A percentile compares a stretch with the other conserved stretches of the same genome.
These are phyloP conservation scores for Pterocles orientalis DNA, from an alignment of 2,113 vertebrate genomes.

Conservation along the genomic window DNA sequence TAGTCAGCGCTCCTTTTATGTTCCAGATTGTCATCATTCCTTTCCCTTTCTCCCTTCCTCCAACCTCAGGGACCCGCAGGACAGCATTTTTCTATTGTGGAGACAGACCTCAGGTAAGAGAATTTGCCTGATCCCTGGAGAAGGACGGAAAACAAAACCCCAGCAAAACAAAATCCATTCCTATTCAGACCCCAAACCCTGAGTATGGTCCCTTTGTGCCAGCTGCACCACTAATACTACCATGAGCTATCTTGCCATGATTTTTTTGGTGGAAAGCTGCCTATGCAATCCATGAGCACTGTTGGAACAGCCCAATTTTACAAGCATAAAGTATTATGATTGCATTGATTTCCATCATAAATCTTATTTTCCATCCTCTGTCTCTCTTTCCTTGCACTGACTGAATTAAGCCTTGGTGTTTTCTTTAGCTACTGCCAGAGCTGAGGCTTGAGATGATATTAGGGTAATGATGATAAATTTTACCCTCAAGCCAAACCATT, in stretches of 20 bases:
- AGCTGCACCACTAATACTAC: neutral
- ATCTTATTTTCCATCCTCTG: constrained; percentile 81
- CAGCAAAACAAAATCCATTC: neutral
- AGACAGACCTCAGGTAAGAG: neutral
- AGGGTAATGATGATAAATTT: constrained; percentile 88
- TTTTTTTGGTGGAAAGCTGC: constrained; percentile 53
- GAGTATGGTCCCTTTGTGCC: neutral
- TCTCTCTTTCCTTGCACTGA: constrained; percentile 74
- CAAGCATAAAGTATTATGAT: constrained; percentile 81
- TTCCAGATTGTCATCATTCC: neutral
- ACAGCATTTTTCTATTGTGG: neutral
- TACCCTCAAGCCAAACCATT: constrained; percentile 77
- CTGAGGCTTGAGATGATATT: constrained; percentile 81
- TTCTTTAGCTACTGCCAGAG: constrained; percentile 81
- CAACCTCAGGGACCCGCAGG: neutral
- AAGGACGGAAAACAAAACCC: neutral
- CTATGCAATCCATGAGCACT: constrained; percentile 52
- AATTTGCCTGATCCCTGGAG: neutral
- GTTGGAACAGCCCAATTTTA: constrained; percentile 74
- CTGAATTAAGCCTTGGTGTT: constrained; percentile 81
- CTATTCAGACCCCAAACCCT: neutral
- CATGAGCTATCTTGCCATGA: neutral
- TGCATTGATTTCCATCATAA: constrained; percentile 83
- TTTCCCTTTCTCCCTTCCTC: neutral
- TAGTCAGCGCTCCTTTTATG: neutral